Percentiles rank a stretch among this genome's conserved stretches.
These are phyloP conservation scores for Aphidius ervi DNA, from an alignment of 1,140 invertebrate genomes.

Conservation along the genomic window DNA sequence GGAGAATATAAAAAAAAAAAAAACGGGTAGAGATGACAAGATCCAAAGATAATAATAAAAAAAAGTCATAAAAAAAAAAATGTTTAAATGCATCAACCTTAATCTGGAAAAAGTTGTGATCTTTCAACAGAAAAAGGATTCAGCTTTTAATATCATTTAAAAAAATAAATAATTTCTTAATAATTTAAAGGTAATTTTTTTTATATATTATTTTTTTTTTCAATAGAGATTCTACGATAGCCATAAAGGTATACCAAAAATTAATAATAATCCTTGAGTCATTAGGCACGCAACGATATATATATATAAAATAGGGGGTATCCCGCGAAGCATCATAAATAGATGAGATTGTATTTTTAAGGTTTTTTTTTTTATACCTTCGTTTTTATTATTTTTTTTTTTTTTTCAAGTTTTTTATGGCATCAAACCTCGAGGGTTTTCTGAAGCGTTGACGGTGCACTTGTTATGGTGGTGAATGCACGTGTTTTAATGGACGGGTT, in stretches of 20 bases:
- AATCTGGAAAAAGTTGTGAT: too few species aligned
- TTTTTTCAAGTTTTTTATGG: slow-evolving; percentile 22
- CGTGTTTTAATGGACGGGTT: slow-evolving; percentile 41
- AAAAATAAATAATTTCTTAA: slow-evolving; percentile 4
- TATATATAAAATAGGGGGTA: background rate
- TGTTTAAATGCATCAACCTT: too few species aligned
- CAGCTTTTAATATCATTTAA: background rate
- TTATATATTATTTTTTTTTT: slow-evolving; percentile 1
- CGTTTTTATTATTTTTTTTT: slow-evolving; percentile 20
- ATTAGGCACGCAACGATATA: slow-evolving; percentile 22
- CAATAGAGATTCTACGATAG: background rate
- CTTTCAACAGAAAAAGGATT: background rate
- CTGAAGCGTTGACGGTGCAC: slow-evolving; percentile 35
- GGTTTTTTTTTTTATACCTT: background rate
- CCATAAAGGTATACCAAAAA: slow-evolving; percentile 10
- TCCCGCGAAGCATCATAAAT: background rate
- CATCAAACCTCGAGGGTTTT: slow-evolving; percentile 25
- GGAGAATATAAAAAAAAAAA: too few species aligned
- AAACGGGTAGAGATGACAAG: too few species aligned
- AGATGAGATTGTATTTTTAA: slow-evolving; percentile 15
- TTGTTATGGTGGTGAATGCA: slow-evolving; percentile 40
- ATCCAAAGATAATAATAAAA: too few species aligned
- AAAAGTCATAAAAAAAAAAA: too few species aligned
- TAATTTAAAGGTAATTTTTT: background rate
- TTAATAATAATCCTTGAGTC: slow-evolving; percentile 23